Evolutionary conservation across 1,140 invertebrate species (phyloP).

Genomic region (Drepana arcuata): DNA sequence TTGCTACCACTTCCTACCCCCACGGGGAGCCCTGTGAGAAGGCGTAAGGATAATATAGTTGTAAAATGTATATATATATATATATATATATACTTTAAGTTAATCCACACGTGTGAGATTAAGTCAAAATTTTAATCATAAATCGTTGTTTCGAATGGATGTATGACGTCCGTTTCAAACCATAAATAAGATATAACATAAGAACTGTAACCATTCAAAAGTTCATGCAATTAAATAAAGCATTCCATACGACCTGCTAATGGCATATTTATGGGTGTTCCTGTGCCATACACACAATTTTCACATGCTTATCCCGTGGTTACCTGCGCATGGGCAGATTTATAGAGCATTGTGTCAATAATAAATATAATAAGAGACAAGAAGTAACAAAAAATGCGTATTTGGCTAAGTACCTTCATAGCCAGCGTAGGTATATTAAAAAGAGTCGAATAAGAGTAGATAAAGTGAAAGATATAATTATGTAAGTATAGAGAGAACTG

Average conservation of each 20-base stretch:
- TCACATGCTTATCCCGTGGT: slow-evolving; percentile 54
- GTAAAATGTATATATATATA: neutral
- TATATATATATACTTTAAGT: neutral
- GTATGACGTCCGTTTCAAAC: slow-evolving; percentile 11
- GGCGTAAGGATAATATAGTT: neutral
- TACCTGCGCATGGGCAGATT: slow-evolving; percentile 42
- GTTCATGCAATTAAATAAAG: slow-evolving; percentile 41
- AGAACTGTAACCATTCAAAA: slow-evolving; percentile 36
- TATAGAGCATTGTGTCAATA: slow-evolving; percentile 12
- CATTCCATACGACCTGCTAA: slow-evolving; percentile 54
- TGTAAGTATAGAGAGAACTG: no score
- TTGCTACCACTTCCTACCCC: no score
- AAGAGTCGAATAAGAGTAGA: neutral
- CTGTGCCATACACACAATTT: slow-evolving; percentile 50
- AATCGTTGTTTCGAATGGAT: slow-evolving; percentile 1
- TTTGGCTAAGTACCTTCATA: slow-evolving; percentile 11
- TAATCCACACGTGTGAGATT: neutral
- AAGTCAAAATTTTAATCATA: neutral
- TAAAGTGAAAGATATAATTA: neutral
- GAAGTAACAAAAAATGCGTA: no score
- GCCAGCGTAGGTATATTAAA: neutral
- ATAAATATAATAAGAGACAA: no score
- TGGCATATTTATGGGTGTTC: slow-evolving; percentile 65
- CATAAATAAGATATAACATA: slow-evolving; percentile 27
- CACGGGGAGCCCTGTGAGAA: no score